Evolutionary conservation across 2,797 vertebrate genomes (phyloP).

Genomic region (Danio kyathit): DNA sequence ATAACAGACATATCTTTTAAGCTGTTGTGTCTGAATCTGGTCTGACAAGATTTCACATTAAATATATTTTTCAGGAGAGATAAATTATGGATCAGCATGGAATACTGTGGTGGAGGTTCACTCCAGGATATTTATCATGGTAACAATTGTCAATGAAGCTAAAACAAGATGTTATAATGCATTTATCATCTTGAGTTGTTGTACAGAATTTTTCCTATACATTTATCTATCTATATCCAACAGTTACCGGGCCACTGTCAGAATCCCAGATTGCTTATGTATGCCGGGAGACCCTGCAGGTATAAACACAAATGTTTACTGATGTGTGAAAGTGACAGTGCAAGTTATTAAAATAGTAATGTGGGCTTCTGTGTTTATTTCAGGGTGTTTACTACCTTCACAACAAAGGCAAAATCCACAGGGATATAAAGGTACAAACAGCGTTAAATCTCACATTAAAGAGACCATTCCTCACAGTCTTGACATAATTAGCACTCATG

Average conservation of each 20-base stretch:
- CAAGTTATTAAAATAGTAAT: constrained; percentile 1
- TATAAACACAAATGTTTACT: constrained; percentile 64
- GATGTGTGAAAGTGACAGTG: not conserved
- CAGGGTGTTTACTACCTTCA: constrained; percentile 98
- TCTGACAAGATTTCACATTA: constrained; percentile 10
- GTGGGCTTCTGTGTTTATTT: constrained; percentile 51
- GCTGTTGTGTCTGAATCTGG: not conserved
- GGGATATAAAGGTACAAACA: constrained; percentile 95
- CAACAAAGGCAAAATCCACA: constrained; percentile 99
- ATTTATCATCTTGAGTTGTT: constrained; percentile 8
- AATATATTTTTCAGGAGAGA: constrained; percentile 85
- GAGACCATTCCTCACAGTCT: not conserved
- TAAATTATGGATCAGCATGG: constrained; percentile 99
- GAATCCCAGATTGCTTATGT: constrained; percentile 98
- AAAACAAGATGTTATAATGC: not conserved
- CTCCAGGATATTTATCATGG: constrained; percentile 98
- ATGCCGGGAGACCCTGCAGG: constrained; percentile 97
- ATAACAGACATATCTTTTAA: not conserved
- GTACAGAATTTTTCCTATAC: not conserved
- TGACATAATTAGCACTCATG: constrained; percentile 1
- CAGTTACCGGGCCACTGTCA: constrained; percentile 95
- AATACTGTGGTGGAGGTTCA: constrained; percentile 97
- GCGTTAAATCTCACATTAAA: not conserved
- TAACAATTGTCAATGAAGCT: constrained; percentile 64
- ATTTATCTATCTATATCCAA: constrained; percentile 44